Conservation (phyloP, 1,140 invertebrate genomes). For the Calephelis virginiensis region DNA sequence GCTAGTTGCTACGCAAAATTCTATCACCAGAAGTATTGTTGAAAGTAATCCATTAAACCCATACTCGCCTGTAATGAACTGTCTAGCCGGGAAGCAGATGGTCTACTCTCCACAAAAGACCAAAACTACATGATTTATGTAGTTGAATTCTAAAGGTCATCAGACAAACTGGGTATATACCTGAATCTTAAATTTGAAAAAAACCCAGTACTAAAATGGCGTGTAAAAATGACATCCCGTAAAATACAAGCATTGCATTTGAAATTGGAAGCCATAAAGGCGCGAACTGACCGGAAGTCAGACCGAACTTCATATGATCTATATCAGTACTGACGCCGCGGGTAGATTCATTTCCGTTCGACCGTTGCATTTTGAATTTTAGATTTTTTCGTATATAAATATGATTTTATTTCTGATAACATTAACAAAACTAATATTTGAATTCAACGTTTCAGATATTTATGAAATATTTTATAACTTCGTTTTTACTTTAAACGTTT, state of each 20-base stretch:
- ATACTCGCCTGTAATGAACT: no score
- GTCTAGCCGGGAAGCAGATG: no score
- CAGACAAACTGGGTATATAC: no score
- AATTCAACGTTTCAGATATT: background rate
- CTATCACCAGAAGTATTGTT: no score
- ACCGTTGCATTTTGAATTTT: slow-evolving; percentile 69
- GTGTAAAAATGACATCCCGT: slow-evolving; percentile 11
- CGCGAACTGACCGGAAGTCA: slow-evolving; percentile 63
- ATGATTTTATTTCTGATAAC: slow-evolving; percentile 1
- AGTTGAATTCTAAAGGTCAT: no score
- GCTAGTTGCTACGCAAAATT: no score
- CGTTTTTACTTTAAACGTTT: background rate
- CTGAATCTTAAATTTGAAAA: background rate
- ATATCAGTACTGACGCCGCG: slow-evolving; percentile 63
- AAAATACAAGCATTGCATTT: slow-evolving; percentile 37
- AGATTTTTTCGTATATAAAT: slow-evolving; percentile 35
- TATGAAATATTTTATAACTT: no score
- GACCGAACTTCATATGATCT: slow-evolving; percentile 65
- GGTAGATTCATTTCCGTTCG: slow-evolving; percentile 71
- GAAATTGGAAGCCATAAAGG: slow-evolving; percentile 72
- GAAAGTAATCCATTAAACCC: no score
- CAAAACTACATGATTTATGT: no score
- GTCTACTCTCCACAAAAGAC: no score
- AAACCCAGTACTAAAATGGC: background rate
- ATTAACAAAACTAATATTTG: background rate